Base-by-base conservation (phyloP, 2,113 vertebrate genomes). In the Sinosuthora webbiana region DNA sequence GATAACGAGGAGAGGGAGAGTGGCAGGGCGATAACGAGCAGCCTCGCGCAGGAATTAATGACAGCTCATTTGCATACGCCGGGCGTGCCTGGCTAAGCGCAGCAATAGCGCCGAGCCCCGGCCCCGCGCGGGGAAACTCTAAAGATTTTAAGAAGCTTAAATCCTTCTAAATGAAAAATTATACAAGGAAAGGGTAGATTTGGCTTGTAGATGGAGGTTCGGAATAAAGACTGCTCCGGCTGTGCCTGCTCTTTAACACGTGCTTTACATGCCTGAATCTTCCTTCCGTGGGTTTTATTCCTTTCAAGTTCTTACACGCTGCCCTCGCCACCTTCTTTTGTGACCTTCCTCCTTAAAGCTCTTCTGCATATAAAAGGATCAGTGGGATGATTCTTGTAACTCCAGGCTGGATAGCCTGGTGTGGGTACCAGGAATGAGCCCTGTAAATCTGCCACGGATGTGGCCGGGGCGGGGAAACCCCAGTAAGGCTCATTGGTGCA, bases 81-180 rank as follows among this genome's bases (percentile, higher is more conserved):
- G 3, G 69, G 73, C 70, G 80, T 87, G 94, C 63, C 4, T 4
- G 70, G 22, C 20, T 90, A 11, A 95, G 95, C 71, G 0, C 80
- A 12, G 96, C 95, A 44, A 30, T 12, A 50, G 60, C 59, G 86
- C 89, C 68, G 33, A 85, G 91, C 91, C 88, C 83, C 3, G 93
- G 63, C 95, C 84, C 92, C 63, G 73, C 16, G 1, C 52, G 39
- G 9, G 4, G 74, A 65, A 87, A 89, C 89, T 49, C 65, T 63
- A 69, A 95, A 95, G 95, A 89, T 89, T 94, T 97, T 97, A 97
- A 97, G 97, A 79, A 85, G 96, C 95, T 97, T 97, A 97, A 97
- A 88, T 97, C 93, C 93, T 96, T 94, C 95, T 97, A 94, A 97
- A 95, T 97, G 94, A 97, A 97, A 97, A 97, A 96, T 97, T 96